phyloP scores from a whole-genome alignment of 2,113 vertebrate species.

The Glaucomys volans region DNA sequence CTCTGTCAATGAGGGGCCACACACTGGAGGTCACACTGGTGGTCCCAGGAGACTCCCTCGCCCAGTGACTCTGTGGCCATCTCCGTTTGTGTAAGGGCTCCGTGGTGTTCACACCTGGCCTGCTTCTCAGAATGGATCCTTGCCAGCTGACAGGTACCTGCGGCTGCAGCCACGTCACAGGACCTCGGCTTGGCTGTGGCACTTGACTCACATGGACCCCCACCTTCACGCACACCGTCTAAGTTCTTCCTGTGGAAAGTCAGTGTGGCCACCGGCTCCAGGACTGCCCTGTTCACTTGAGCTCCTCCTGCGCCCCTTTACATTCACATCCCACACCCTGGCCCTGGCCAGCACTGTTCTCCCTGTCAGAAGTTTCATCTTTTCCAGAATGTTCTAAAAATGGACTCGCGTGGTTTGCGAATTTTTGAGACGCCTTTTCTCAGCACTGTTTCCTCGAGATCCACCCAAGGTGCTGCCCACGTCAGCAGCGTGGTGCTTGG shows the following conservation, averaged over 20 bases:
- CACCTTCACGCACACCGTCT: too few species aligned
- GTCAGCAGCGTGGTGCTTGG: background rate
- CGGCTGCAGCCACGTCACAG: too few species aligned
- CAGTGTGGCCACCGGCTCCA: too few species aligned
- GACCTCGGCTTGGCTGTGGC: too few species aligned
- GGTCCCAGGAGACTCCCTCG: background rate
- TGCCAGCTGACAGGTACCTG: too few species aligned
- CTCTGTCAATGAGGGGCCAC: background rate
- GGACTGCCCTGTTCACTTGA: too few species aligned
- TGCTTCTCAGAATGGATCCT: too few species aligned
- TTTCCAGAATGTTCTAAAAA: background rate
- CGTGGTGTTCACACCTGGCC: too few species aligned
- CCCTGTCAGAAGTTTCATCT: too few species aligned
- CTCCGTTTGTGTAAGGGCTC: background rate
- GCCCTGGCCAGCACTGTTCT: too few species aligned
- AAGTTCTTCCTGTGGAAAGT: background rate
- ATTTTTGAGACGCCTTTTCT: background rate
- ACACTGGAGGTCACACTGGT: background rate
- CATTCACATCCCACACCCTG: background rate
- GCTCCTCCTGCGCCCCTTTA: background rate
- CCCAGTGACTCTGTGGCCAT: background rate
- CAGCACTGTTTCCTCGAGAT: too few species aligned
- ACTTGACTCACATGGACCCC: too few species aligned
- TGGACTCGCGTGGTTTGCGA: rapidly evolving
- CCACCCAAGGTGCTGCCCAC: rapidly evolving